Evolutionary conservation across 2,888 invertebrate genomes (phyloP), one percentile per base, ranked within the genome.

Genomic region (Steinernema carpocapsae): DNA sequence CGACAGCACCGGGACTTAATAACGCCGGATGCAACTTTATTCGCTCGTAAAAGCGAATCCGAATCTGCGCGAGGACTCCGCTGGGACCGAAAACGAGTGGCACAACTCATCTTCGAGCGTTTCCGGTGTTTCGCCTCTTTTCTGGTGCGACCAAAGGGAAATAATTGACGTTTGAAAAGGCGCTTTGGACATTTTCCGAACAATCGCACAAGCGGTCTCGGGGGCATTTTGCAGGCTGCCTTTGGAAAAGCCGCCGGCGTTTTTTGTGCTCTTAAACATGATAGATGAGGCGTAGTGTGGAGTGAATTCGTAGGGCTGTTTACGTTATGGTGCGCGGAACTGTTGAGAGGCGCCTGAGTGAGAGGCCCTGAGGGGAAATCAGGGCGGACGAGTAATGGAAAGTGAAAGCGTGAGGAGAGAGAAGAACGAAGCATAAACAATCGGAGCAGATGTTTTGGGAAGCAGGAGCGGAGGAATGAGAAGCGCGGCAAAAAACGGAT

Each of bases 161-260:
- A 64, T 64, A 64, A 64, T 64, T 64, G 64, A 64, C 64, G 64
- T 64, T 64, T 64, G 56, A 56, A 56, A 48, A 56, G 56, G 56
- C 56, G 26, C 64, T 17, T 22, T 29, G 32, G 64, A 29, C 64
- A 32, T 29, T 64, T 32, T 64, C 14, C 56, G 24, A 56, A 26
- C 56, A 56, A 7, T 64, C 64, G 64, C 32, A 6, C 37, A 48
- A 4, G 64, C 64, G 32, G 10, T 64, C 32, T 32, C 32, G 32
- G 7, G 64, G 64, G 64, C 29, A 17, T 32, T 48, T 48, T n/a
- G 6, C 4, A 14, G 37, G 37, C 37, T 10, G 3, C 48, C 19
- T 48, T 48, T 48, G 48, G 48, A 48, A 14, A 14, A 19, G 19
- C 48, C 17, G n/a, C 7, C 64, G 64, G 12, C 64, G 32, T 12